phyloP scores from a whole-genome alignment of 92 coral and sea anemone genomes.

The Palythoa grandiflora region DNA sequence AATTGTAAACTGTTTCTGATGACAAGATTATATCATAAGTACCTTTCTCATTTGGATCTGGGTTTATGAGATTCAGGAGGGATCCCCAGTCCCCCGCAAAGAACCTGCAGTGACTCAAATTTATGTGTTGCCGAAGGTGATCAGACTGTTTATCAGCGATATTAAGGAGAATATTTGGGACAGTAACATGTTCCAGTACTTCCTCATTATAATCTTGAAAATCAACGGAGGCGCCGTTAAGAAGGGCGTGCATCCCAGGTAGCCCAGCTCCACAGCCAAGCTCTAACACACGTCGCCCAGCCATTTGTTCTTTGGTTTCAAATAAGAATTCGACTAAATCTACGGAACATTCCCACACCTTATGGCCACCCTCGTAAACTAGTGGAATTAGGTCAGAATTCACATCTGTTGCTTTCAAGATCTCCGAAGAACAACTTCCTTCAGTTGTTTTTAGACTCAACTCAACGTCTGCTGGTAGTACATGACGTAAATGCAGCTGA shows the following conservation, averaged over 20 bases:
- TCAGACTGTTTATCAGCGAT: conserved; percentile 19
- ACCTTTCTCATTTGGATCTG: conserved; percentile 31
- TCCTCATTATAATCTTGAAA: conserved; percentile 96
- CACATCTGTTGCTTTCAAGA: conserved; percentile 66
- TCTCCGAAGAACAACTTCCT: conserved; percentile 10
- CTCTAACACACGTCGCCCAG: conserved; percentile 82
- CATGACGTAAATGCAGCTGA: conserved; percentile 39
- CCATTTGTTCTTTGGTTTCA: conserved; percentile 60
- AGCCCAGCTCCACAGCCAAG: conserved; percentile 95
- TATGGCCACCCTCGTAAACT: conserved; percentile 95
- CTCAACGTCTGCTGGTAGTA: conserved; percentile 67
- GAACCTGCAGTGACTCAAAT: conserved; percentile 67
- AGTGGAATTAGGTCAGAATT: conserved; percentile 84
- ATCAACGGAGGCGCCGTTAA: conserved; percentile 84
- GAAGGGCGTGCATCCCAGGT: conserved; percentile 85
- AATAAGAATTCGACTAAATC: conserved; percentile 82
- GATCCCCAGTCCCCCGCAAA: conserved; percentile 92
- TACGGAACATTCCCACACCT: conserved; percentile 94
- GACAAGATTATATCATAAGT: conserved; percentile 88
- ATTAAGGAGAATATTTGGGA: conserved; percentile 86
- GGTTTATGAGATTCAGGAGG: conserved; percentile 68
- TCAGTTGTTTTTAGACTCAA: conserved; percentile 32
- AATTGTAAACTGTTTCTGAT: conserved; percentile 93
- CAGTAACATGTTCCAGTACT: conserved; percentile 83
- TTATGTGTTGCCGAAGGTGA: not conserved